A percentile compares a stretch with the other conserved stretches of the same genome.
phyloP scores from a whole-genome alignment of 2,888 invertebrate species.

The Drosophila multiciliata region DNA sequence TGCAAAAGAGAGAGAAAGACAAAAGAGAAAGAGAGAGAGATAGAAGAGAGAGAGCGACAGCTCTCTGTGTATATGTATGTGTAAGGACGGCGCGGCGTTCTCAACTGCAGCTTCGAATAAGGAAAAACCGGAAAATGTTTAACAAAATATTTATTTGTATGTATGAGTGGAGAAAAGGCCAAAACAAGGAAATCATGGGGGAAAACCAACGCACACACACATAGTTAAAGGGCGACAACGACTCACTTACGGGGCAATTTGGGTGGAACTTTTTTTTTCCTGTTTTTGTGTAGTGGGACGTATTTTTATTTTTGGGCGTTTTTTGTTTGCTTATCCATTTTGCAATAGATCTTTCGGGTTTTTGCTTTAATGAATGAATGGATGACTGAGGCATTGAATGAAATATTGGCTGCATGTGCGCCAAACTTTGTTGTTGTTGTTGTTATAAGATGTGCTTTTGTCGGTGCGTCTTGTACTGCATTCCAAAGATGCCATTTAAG shows the following conservation, averaged over 20 bases:
- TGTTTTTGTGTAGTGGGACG: constrained; percentile 41
- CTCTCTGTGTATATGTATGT: constrained; percentile 41
- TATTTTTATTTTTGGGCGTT: constrained; percentile 47
- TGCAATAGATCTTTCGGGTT: constrained; percentile 21
- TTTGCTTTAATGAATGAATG: constrained; percentile 63
- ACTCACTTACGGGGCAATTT: constrained; percentile 48
- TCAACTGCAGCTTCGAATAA: constrained; percentile 71
- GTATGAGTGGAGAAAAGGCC: constrained; percentile 49
- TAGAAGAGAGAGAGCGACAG: constrained; percentile 32
- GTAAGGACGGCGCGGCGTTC: constrained; percentile 55
- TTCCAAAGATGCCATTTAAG: constrained; percentile 62
- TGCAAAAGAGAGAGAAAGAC: constrained; percentile 14
- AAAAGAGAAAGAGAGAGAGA: constrained; percentile 12
- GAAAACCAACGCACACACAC: constrained; percentile 37
- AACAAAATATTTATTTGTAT: constrained; percentile 55
- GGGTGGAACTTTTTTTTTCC: constrained; percentile 32
- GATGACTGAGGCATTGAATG: constrained; percentile 70
- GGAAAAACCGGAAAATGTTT: constrained; percentile 79
- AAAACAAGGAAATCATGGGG: constrained; percentile 48
- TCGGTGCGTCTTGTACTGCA: constrained; percentile 47
- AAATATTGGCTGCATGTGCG: constrained; percentile 42
- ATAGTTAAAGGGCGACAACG: constrained; percentile 28
- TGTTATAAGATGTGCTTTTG: constrained; percentile 19
- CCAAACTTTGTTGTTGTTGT: constrained; percentile 34
- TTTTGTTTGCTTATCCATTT: constrained; percentile 18